Conservation (phyloP, 2,888 invertebrate species). For the Desoria tigrina region DNA sequence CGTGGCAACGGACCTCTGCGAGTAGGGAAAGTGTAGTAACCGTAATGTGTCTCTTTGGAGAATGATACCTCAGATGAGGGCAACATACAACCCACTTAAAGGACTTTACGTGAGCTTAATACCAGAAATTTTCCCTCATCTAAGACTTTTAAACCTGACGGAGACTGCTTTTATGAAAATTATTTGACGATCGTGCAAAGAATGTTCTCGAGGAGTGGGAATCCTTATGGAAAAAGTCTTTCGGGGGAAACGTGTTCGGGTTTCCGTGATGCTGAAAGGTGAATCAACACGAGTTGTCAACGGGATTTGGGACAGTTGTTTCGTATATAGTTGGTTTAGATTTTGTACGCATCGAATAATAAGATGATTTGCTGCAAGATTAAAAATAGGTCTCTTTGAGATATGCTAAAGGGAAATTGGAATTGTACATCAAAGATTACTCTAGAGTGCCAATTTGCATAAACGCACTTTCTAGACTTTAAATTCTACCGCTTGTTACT, state of each 20-base stretch:
- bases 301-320: not conserved
- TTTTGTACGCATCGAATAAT: too few relatives aligned
- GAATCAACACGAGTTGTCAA: conserved; percentile 2
- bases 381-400: too few relatives aligned
- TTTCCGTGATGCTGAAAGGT: not conserved
- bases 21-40: too few relatives aligned
- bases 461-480: not conserved
- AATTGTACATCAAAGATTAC: too few relatives aligned
- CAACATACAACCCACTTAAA: too few relatives aligned
- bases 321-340: too few relatives aligned
- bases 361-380: too few relatives aligned
- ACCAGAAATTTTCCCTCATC: not conserved
- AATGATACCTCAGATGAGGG: not conserved
- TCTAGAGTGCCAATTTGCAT: too few relatives aligned
- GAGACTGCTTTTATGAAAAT: not conserved
- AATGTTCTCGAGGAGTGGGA: not conserved
- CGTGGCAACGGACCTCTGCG: too few relatives aligned
- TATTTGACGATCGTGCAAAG: conserved; percentile 9
- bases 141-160: not conserved
- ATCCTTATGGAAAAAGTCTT: not conserved
- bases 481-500: conserved; percentile 2
- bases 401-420: too few relatives aligned
- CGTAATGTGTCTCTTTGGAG: not conserved
- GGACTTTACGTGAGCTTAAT: too few relatives aligned
- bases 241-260: not conserved